phyloP scores from a whole-genome alignment of 2,113 vertebrate genomes.

The Australoheros scitulus region DNA sequence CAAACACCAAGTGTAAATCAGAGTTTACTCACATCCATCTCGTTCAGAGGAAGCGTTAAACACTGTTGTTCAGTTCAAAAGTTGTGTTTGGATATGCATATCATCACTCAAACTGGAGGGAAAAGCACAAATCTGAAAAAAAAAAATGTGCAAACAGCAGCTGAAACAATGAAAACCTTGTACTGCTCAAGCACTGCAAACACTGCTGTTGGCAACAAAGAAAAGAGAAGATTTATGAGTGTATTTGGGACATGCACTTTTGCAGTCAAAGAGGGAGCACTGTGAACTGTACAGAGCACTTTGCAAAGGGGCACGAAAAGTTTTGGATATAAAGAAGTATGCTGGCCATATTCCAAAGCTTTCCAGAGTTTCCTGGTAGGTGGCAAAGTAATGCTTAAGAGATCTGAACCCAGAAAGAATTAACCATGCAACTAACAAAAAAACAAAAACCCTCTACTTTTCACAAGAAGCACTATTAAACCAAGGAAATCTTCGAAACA shows the following conservation, averaged over 20 bases:
- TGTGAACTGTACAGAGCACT: background rate
- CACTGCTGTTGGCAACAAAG: slow-evolving; percentile 51
- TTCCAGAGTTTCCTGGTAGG: slow-evolving; percentile 17
- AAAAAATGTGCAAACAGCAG: slow-evolving; percentile 59
- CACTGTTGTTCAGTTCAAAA: slow-evolving; percentile 50
- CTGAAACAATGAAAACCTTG: slow-evolving; percentile 70
- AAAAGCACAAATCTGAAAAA: slow-evolving; percentile 32
- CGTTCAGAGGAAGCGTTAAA: slow-evolving; percentile 37
- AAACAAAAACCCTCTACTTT: background rate
- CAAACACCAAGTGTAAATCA: slow-evolving; percentile 60
- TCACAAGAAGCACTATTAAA: slow-evolving; percentile 1
- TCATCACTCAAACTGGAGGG: slow-evolving; percentile 59
- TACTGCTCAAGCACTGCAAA: slow-evolving; percentile 55
- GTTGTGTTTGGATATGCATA: slow-evolving; percentile 22
- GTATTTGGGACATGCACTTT: slow-evolving; percentile 30
- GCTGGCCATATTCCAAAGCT: slow-evolving; percentile 19
- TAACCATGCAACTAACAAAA: background rate
- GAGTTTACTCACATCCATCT: slow-evolving; percentile 59
- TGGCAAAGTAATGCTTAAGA: slow-evolving; percentile 13
- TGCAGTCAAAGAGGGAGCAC: slow-evolving; percentile 20
- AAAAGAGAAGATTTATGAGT: slow-evolving; percentile 56
- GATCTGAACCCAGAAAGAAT: slow-evolving; percentile 26
- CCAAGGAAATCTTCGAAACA: background rate
- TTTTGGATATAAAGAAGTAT: slow-evolving; percentile 29
- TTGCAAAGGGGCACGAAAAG: background rate